Percentiles rank a stretch among this genome's conserved stretches.
Conservation (phyloP, 1,140 invertebrate genomes). For the Telenomus remus region DNA sequence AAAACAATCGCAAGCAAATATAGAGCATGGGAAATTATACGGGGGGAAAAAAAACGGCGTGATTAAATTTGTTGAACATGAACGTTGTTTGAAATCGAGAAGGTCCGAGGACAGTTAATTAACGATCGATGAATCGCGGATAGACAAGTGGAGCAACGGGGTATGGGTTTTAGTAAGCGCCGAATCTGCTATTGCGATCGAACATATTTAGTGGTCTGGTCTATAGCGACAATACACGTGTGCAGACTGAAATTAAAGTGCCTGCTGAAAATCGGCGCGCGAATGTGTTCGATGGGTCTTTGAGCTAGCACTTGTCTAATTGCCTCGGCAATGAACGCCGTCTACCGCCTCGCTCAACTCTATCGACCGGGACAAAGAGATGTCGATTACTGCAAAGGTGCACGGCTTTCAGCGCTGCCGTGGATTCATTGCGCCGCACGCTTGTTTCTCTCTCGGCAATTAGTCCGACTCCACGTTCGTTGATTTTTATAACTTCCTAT, state of each 20-base stretch:
- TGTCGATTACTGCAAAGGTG: slow-evolving; percentile 35
- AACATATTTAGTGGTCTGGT: slow-evolving; percentile 54
- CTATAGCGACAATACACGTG: slow-evolving; percentile 47
- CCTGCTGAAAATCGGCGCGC: slow-evolving; percentile 51
- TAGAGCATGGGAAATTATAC: too few relatives aligned
- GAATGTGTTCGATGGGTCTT: slow-evolving; percentile 59
- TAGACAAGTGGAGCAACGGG: slow-evolving; percentile 54
- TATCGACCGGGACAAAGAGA: slow-evolving; percentile 53
- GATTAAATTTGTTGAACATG: too few relatives aligned
- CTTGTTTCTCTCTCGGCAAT: slow-evolving; percentile 9
- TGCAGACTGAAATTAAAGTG: slow-evolving; percentile 56
- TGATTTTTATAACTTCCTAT: background rate
- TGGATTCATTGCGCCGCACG: slow-evolving; percentile 19
- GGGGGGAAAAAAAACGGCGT: too few relatives aligned
- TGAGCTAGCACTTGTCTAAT: slow-evolving; percentile 60
- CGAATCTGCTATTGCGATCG: slow-evolving; percentile 53
- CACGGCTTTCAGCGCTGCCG: slow-evolving; percentile 34
- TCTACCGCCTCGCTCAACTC: slow-evolving; percentile 36
- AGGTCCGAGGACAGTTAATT: slow-evolving; percentile 57
- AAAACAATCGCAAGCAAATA: too few relatives aligned
- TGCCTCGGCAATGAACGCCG: slow-evolving; percentile 57
- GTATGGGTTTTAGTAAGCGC: slow-evolving; percentile 50
- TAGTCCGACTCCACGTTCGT: background rate
- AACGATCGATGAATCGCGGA: slow-evolving; percentile 53
- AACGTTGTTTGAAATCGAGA: slow-evolving; percentile 38